These are phyloP conservation scores for Caenorhabditis virilis DNA, from an alignment of 2,888 invertebrate species.

Conservation along the genomic window DNA sequence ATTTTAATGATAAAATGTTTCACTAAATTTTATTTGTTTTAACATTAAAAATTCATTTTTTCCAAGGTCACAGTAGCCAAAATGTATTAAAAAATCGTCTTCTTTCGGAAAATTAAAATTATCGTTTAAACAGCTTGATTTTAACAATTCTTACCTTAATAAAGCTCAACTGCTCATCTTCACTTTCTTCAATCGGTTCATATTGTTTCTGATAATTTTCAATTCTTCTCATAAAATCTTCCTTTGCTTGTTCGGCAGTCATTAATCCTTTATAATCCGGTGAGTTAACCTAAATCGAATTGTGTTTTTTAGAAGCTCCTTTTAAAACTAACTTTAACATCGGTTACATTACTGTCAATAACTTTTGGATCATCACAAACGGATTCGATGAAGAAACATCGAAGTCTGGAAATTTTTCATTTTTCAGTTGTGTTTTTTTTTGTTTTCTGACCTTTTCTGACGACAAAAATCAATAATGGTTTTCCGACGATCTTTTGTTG, in stretches of 20 bases:
- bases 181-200: constrained; percentile 74
- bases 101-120: background rate
- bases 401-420: constrained; percentile 73
- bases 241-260: constrained; percentile 84
- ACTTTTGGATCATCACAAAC: constrained; percentile 93
- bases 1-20: too few species aligned
- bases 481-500: constrained; percentile 75
- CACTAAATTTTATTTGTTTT: too few species aligned
- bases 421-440: background rate
- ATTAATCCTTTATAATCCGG: constrained; percentile 85
- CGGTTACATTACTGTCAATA: constrained; percentile 92
- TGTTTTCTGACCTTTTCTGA: constrained; percentile 17
- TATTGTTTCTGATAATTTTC: constrained; percentile 89
- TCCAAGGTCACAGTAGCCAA: too few species aligned
- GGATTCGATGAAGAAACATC: constrained; percentile 95
- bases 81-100: too few species aligned
- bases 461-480: constrained; percentile 49
- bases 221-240: constrained; percentile 87
- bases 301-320: background rate
- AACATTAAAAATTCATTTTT: too few species aligned
- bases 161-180: constrained; percentile 36
- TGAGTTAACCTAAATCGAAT: constrained; percentile 82
- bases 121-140: background rate
- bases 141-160: constrained; percentile 36
- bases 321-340: constrained; percentile 42